Conservation (phyloP, 2,113 vertebrate genomes). For the Tyrannus savana region DNA sequence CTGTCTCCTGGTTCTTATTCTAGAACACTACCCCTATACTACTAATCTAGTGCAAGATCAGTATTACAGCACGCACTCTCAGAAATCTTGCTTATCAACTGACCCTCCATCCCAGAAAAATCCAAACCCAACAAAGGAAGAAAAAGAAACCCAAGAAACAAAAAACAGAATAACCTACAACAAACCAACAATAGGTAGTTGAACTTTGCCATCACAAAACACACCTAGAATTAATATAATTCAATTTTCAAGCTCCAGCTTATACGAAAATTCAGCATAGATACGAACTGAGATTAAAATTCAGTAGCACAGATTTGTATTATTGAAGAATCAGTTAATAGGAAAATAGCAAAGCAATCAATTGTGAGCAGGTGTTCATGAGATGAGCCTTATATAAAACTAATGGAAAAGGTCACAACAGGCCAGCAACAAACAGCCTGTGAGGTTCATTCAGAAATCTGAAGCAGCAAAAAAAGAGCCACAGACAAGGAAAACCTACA, state of each 20-base stretch:
- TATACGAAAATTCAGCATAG: background rate
- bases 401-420: background rate
- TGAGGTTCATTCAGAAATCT: background rate
- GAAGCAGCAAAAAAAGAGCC: background rate
- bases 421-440: background rate
- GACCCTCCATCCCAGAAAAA: rapidly evolving
- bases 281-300: background rate
- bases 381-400: background rate
- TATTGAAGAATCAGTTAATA: background rate
- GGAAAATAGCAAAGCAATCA: background rate
- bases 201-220: background rate
- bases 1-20: background rate
- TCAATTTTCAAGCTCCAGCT: background rate
- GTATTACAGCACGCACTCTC: background rate
- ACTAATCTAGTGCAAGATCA: background rate
- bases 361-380: background rate
- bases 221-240: background rate
- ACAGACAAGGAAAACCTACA: background rate
- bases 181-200: background rate
- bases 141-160: background rate
- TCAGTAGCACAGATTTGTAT: background rate
- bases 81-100: background rate
- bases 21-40: background rate
- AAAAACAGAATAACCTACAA: background rate
- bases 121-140: rapidly evolving